These are phyloP conservation scores for Toxotes chatareus DNA, from an alignment of 2,113 vertebrate species.

Conservation along the genomic window DNA sequence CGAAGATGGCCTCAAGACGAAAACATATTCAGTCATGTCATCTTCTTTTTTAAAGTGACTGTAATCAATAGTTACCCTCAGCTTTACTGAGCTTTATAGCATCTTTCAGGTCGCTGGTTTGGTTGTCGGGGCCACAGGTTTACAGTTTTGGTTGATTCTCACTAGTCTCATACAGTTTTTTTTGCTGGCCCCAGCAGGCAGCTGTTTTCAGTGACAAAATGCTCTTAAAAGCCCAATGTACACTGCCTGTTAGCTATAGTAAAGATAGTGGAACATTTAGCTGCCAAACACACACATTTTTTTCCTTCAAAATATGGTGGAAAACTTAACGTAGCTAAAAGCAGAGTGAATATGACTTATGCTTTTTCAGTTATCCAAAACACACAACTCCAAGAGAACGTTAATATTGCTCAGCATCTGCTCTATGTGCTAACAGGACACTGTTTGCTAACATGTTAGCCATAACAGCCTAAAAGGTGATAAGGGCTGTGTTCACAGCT, in stretches of 20 bases:
- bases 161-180: too few relatives aligned
- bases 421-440: too few relatives aligned
- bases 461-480: background rate
- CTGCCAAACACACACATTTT: background rate
- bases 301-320: background rate
- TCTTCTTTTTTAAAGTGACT: background rate
- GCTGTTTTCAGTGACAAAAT: too few relatives aligned
- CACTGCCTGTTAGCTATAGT: too few relatives aligned
- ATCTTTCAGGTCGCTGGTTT: background rate
- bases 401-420: background rate
- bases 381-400: background rate
- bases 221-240: too few relatives aligned
- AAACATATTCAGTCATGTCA: background rate
- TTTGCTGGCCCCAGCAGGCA: too few relatives aligned
- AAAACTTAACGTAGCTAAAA: background rate
- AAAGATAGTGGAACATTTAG: too few relatives aligned
- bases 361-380: background rate
- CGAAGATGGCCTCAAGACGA: slow-evolving; percentile 3
- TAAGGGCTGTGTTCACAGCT: background rate
- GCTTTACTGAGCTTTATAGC: background rate
- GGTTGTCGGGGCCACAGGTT: background rate
- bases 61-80: background rate
- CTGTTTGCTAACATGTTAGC: too few relatives aligned
- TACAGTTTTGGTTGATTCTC: background rate
- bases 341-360: background rate